Base-by-base conservation (phyloP, 92 coral and sea anemone genomes). In the Epizoanthus illoricatus region DNA sequence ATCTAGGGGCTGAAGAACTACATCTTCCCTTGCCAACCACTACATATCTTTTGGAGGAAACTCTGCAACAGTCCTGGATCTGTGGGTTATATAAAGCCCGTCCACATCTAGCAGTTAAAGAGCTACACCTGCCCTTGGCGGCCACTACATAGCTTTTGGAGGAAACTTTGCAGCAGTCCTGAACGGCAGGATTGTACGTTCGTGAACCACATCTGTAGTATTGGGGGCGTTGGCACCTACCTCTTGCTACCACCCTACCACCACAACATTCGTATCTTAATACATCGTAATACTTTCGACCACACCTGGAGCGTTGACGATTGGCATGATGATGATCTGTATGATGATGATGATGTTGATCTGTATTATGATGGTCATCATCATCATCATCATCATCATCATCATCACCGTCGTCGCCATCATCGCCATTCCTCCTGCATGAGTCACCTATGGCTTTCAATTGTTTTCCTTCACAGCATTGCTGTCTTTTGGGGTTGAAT, bases 31-130 rank as follows among this genome's bases (percentile, higher is more conserved):
- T 75, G 28, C n/a, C 18, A 7, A 33, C 20, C 18, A 75, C 19
- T 36, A 5, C n/a, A 64, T 64, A 21, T 3, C 69, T 56, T 16
- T 28, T 28, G 33, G 33, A 28, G 33, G 33, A 57, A 71, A 9
- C 75, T 71, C 75, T 71, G 75, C 75, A 71, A 17, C 75, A 71
- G 18, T 71, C 54, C 42, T 69, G 74, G 9, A 21, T 69, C 18
- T 41, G 49, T 16, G 75, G 57, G 12, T 71, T 71, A 57, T 71
- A 71, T 17, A 7, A 57, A 9, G 56, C 19, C 16, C 78, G 42
- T 49, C 28, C 28, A 23, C 80, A 75, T 39, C 62, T 21, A 24
- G 80, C 65, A 15, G n/a, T 3, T 8, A 56, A 20, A 23, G 49
- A 33, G 23, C 15, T 15, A 36, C 80, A 74, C 7, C 59, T 59